Base-by-base conservation (phyloP, 1,140 invertebrate species). In the Lordiphosa clarofinis region DNA sequence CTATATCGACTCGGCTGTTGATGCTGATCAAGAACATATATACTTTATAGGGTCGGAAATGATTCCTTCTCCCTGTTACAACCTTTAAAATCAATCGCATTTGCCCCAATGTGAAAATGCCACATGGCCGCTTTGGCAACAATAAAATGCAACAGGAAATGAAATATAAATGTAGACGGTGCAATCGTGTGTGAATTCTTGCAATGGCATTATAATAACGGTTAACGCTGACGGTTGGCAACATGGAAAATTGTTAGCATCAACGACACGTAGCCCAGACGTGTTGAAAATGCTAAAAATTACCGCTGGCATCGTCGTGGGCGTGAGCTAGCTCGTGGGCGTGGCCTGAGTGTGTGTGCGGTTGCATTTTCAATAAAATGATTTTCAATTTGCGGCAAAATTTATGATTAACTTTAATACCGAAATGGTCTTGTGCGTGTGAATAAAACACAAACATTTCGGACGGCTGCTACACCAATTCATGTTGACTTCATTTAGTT, bases 241-340 rank as follows among this genome's bases (percentile, higher is more conserved):
- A 58, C 15, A 35, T 47, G 12, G 43, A 74, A 79, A 79, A 79
- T 70, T 73, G 70, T 81, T 68, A 59, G 56, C 65, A 69, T 68
- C 64, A 69, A 68, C 70, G 73, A 74, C 74, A 79, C 74, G 75
- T 81, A 79, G 50, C 66, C 48, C 68, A 54, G 63, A 79, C 76
- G 75, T 79, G 75, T 81, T 56, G 65, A 58, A 73, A 73, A 74
- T 79, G 56, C 56, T 63, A 49, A 69, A 69, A 69, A 60, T 67
- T 59, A 67, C 67, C 63, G 46, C 64, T 57, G 12, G 53, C 31
- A 38, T 15, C 44, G 40, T 12, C 44, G 43, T 15, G 10, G 9
- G 24, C 9, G 37, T 19, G n/a, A 24, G 24, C 24, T 24, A 4
- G 24, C 4, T 24, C 24, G 24, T 24, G 24, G 24, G 2, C 5